Conservation (phyloP, 2,888 invertebrate species). For the Folsomia manolachei region DNA sequence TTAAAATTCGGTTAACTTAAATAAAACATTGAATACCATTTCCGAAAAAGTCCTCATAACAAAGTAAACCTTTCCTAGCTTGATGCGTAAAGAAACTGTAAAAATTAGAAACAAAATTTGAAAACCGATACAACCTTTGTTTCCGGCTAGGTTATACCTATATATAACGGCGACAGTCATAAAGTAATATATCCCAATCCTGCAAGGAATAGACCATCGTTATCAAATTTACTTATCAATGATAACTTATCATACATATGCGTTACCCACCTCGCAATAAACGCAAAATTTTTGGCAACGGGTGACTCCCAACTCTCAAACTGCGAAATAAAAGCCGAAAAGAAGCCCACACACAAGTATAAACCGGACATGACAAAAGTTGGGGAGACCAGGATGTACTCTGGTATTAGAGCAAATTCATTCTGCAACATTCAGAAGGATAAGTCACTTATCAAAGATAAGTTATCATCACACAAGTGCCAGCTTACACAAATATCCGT, state of each 20-base stretch:
- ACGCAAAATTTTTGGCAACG: neutral
- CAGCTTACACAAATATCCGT: neutral
- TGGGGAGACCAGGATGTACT: neutral
- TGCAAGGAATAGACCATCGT: too few relatives aligned
- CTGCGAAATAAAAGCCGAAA: neutral
- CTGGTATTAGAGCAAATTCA: neutral
- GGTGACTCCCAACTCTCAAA: conserved; percentile 3
- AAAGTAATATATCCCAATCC: conserved; percentile 13
- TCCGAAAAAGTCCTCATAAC: neutral
- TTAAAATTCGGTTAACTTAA: neutral
- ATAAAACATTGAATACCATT: neutral
- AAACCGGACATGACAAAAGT: neutral
- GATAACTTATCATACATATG: too few relatives aligned
- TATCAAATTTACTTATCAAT: too few relatives aligned
- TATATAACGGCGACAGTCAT: neutral
- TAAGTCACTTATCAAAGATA: too few relatives aligned
- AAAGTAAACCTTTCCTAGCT: neutral
- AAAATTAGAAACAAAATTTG: too few relatives aligned
- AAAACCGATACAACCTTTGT: too few relatives aligned
- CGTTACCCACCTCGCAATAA: conserved; percentile 14
- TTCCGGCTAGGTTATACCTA: too few relatives aligned
- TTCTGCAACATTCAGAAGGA: neutral
- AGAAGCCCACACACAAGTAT: neutral
- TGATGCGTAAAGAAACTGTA: neutral
- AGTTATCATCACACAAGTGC: too few relatives aligned